Evolutionary conservation across 2,888 invertebrate species (phyloP), one percentile per base, ranked within the genome.

Genomic region (Phlogophora meticulosa): DNA sequence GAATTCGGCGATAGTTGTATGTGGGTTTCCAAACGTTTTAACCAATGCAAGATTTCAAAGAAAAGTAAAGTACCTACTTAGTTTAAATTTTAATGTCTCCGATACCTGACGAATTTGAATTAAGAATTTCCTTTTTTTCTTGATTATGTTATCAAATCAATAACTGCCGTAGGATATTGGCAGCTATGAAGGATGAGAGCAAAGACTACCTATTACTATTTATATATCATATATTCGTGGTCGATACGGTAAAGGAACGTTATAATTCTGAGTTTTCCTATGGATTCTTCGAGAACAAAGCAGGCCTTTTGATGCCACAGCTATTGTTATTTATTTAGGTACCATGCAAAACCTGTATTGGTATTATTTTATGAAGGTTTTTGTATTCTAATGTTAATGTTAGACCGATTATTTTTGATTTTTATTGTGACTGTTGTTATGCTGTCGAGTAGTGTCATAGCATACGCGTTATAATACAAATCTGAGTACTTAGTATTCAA

Each of bases 391-490:
- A 11, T n/a, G n/a, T n/a, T n/a, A 15, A 32, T 34, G 4, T 15
- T 20, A n/a, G 5, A 36, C 20, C 0, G 9, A 48, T 48, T 71
- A 42, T 43, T 22, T 36, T 13, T 40, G 36, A 42, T 43, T 22
- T 36, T 13, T 40, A 42, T 13, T 43, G 4, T n/a, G 42, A n/a
- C 48, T 15, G 17, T 42, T 17, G 65, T 78, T 71, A 65, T 46
- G 7, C 17, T 45, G 71, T 74, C 75, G 11, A 34, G 22, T 15
- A 17, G 17, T 53, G 46, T 51, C 45, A 51, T 45, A 42, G 40
- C 24, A 52, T 43, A 53, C n/a, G 20, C 22, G 5, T 28, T 38
- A 46, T 24, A 68, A 17, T 48, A 43, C 20, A n/a, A 52, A 52
- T 43, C 24, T 42, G 57, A 53, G 10, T 45, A n/a, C n/a, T n/a